phyloP scores from a whole-genome alignment of 2,113 vertebrate species.

The Tichodroma muraria region DNA sequence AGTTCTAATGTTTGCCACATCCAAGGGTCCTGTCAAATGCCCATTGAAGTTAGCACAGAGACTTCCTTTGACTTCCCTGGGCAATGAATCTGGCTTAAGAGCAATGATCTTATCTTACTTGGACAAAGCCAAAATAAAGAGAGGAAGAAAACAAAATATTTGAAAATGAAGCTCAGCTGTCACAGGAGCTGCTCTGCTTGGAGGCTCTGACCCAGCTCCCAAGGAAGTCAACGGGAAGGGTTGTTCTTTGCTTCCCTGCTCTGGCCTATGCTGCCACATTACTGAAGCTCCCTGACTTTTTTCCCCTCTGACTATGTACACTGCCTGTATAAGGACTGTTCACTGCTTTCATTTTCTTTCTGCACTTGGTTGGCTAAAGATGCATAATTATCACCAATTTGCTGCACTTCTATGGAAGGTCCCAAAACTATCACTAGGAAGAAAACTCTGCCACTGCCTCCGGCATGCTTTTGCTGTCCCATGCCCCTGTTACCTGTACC shows the following conservation, averaged over 20 bases:
- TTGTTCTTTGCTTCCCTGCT: background rate
- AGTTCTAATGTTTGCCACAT: background rate
- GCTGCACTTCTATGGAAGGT: background rate
- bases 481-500: conserved; percentile 3
- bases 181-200: background rate
- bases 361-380: conserved; percentile 29
- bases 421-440: conserved; percentile 10
- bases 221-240: background rate
- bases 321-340: background rate
- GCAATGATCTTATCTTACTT: background rate
- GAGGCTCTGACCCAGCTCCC: background rate
- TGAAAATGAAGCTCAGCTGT: background rate
- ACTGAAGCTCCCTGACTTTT: background rate
- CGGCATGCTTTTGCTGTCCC: conserved; percentile 63
- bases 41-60: background rate
- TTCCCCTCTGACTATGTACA: background rate
- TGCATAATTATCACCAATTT: conserved; percentile 13
- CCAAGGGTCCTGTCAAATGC: background rate
- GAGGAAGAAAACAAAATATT: background rate
- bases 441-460: conserved; percentile 6
- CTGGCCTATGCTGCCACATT: background rate
- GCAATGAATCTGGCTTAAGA: background rate
- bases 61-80: background rate
- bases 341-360: conserved; percentile 50
- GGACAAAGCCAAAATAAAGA: background rate